These are phyloP conservation scores for Diarsia mendica DNA, from an alignment of 2,888 invertebrate genomes.

Conservation along the genomic window DNA sequence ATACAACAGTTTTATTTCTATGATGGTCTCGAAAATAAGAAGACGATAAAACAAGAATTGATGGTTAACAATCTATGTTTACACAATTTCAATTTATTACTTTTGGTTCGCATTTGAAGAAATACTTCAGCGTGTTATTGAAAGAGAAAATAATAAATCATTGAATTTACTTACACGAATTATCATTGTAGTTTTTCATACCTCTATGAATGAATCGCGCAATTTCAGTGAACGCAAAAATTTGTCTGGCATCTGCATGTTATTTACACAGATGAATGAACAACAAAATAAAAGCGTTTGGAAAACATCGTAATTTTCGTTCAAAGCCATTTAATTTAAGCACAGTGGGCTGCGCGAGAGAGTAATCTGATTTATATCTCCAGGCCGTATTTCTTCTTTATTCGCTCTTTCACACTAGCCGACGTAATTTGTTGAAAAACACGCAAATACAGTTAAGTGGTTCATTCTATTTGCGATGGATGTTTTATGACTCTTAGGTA, in stretches of 20 bases:
- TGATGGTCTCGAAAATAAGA: slow-evolving; percentile 46
- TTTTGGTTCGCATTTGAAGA: slow-evolving; percentile 33
- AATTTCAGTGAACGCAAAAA: slow-evolving; percentile 26
- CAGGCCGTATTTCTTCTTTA: slow-evolving; percentile 78
- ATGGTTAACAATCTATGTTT: slow-evolving; percentile 54
- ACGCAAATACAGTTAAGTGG: slow-evolving; percentile 77
- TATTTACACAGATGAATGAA: slow-evolving; percentile 61
- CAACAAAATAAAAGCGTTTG: slow-evolving; percentile 71
- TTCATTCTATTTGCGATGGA: slow-evolving; percentile 68
- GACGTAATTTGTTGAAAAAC: slow-evolving; percentile 80
- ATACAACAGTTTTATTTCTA: slow-evolving; percentile 52
- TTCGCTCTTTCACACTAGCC: slow-evolving; percentile 73
- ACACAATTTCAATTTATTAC: slow-evolving; percentile 50
- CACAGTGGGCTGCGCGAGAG: slow-evolving; percentile 74
- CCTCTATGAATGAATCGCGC: slow-evolving; percentile 21
- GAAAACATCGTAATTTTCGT: slow-evolving; percentile 83
- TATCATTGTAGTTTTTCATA: slow-evolving; percentile 17
- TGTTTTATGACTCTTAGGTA: slow-evolving; percentile 50
- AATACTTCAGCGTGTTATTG: slow-evolving; percentile 37
- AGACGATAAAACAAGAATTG: slow-evolving; percentile 54
- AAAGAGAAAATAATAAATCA: slow-evolving; percentile 45
- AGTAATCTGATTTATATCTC: slow-evolving; percentile 85
- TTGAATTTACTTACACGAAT: slow-evolving; percentile 15
- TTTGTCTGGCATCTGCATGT: slow-evolving; percentile 28
- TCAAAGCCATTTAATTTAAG: slow-evolving; percentile 82